Conservation (phyloP, 2,888 invertebrate species). For the Alloplasta piceator region DNA sequence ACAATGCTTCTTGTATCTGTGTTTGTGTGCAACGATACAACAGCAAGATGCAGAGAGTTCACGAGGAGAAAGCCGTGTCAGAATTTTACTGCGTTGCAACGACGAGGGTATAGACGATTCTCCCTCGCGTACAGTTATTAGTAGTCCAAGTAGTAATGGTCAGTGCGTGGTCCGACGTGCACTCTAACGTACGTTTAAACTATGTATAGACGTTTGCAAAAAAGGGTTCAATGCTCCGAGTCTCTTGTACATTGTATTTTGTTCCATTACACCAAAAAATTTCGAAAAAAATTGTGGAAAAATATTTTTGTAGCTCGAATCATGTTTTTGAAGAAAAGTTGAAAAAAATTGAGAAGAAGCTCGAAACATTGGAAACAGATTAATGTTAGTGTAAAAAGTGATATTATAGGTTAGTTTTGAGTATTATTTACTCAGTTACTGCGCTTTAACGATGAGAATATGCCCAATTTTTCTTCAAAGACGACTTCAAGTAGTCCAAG, state of each 20-base stretch:
- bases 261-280: neutral
- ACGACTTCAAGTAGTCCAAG: too few relatives aligned
- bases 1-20: neutral
- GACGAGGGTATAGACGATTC: constrained; percentile 72
- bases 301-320: neutral
- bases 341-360: neutral
- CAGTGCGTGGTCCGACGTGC: constrained; percentile 66
- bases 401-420: too few relatives aligned
- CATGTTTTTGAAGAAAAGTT: neutral
- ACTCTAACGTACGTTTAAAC: constrained; percentile 10
- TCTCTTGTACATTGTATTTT: constrained; percentile 45
- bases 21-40: constrained; percentile 18
- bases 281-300: neutral
- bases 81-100: constrained; percentile 70
- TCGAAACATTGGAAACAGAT: too few relatives aligned
- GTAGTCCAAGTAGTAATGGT: constrained; percentile 74
- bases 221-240: constrained; percentile 69
- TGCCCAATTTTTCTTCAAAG: too few relatives aligned
- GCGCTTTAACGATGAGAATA: too few relatives aligned
- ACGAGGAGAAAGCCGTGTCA: constrained; percentile 26
- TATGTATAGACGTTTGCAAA: constrained; percentile 10
- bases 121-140: neutral
- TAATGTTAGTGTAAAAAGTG: too few relatives aligned
- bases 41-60: constrained; percentile 25
- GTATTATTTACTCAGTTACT: too few relatives aligned